Evolutionary conservation across 1,140 invertebrate genomes (phyloP).

Genomic region (Drosophila sp.): DNA sequence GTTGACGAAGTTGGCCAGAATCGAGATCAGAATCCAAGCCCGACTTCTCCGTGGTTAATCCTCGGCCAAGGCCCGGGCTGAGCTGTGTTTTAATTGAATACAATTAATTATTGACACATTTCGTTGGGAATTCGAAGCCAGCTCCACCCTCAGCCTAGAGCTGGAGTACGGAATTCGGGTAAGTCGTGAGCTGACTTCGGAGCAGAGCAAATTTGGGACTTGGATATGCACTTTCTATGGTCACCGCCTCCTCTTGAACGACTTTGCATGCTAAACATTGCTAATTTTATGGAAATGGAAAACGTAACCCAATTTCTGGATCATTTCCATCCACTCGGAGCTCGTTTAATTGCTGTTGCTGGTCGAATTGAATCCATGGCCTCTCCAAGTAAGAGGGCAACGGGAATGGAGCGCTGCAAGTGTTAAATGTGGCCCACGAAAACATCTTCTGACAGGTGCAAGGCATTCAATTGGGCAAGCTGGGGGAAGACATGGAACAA

Average conservation of each 20-base stretch:
- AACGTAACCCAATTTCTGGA: slow-evolving; percentile 60
- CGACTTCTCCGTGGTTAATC: slow-evolving; percentile 53
- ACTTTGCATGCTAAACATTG: slow-evolving; percentile 30
- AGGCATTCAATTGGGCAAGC: slow-evolving; percentile 52
- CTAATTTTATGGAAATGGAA: slow-evolving; percentile 58
- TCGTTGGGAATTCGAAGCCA: slow-evolving; percentile 42
- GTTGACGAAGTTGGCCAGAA: slow-evolving; percentile 15
- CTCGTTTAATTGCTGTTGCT: slow-evolving; percentile 46
- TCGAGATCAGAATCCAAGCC: slow-evolving; percentile 1
- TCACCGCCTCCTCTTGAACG: slow-evolving; percentile 19
- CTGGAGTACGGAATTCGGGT: slow-evolving; percentile 35
- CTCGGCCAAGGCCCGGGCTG: slow-evolving; percentile 32
- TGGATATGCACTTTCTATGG: slow-evolving; percentile 71
- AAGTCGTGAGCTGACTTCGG: slow-evolving; percentile 55
- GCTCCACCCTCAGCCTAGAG: slow-evolving; percentile 3
- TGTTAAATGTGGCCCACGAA: slow-evolving; percentile 27
- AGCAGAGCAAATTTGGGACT: slow-evolving; percentile 52
- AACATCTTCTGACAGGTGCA: slow-evolving; percentile 65
- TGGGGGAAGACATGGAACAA: slow-evolving; percentile 25
- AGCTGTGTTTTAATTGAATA: slow-evolving; percentile 73
- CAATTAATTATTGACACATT: slow-evolving; percentile 82
- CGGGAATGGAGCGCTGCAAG: slow-evolving; percentile 35
- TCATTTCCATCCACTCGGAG: slow-evolving; percentile 33
- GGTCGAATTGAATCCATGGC: slow-evolving; percentile 5
- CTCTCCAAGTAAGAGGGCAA: slow-evolving; percentile 32